Conservation (phyloP, 2,888 invertebrate genomes). For the Athalia rosae region DNA sequence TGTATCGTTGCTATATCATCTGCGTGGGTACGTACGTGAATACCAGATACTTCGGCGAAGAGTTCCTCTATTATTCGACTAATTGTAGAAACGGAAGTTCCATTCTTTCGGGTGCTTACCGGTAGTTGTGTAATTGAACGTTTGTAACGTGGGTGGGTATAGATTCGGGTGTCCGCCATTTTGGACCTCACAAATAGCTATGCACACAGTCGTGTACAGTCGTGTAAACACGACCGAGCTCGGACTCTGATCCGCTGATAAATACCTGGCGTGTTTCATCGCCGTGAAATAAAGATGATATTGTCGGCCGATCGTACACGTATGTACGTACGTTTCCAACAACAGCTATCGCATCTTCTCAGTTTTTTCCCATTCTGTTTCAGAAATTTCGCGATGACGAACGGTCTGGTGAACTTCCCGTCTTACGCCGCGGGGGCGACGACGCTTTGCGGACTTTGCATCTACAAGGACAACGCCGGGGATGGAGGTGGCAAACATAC, state of each 20-base stretch:
- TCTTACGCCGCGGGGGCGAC: constrained; percentile 55
- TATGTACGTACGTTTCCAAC: too few relatives aligned
- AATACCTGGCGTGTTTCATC: not conserved
- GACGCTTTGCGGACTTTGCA: constrained; percentile 63
- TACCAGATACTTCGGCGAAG: too few relatives aligned
- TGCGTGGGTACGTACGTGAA: not conserved
- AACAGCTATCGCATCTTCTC: not conserved
- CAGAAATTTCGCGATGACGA: constrained; percentile 68
- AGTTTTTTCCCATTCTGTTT: constrained; percentile 48
- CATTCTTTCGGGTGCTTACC: constrained; percentile 11
- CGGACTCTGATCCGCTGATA: too few relatives aligned
- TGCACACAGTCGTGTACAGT: too few relatives aligned
- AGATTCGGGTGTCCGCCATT: not conserved
- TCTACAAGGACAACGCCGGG: constrained; percentile 62
- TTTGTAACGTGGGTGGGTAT: not conserved
- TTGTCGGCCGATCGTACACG: too few relatives aligned
- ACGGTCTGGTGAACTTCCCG: constrained; percentile 64
- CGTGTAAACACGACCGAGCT: too few relatives aligned
- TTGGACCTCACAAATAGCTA: constrained; percentile 18
- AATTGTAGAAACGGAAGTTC: constrained; percentile 8
- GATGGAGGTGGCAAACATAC: constrained; percentile 53
- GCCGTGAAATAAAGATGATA: too few relatives aligned
- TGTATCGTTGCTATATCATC: not conserved
- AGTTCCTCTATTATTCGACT: too few relatives aligned
- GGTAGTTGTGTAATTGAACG: constrained; percentile 11